These are phyloP conservation scores for Callitettix versicolor DNA, from an alignment of 1,140 invertebrate genomes.

Conservation along the genomic window DNA sequence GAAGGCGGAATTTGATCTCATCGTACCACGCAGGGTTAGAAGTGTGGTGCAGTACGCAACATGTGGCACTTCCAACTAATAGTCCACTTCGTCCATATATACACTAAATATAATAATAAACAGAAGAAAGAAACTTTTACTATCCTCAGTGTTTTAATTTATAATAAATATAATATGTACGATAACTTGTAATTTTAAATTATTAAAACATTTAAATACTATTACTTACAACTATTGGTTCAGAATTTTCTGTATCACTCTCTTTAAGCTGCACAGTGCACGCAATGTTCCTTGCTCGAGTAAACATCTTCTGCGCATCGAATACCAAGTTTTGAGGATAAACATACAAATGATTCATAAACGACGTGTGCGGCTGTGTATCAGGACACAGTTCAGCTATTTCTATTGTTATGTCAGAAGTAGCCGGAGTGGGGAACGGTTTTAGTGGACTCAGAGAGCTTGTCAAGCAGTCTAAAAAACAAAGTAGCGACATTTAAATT, in stretches of 20 bases:
- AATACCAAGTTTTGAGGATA: constrained; percentile 79
- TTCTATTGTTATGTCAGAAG: constrained; percentile 61
- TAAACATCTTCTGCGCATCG: constrained; percentile 83
- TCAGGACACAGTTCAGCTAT: constrained; percentile 69
- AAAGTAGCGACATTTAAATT: too few species aligned
- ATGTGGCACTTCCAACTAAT: constrained; percentile 48
- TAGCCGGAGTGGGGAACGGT: constrained; percentile 69
- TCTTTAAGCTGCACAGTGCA: constrained; percentile 78
- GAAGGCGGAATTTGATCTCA: constrained; percentile 79
- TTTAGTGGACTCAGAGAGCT: constrained; percentile 66
- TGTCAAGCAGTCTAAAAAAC: constrained; percentile 61
- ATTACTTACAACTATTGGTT: constrained; percentile 53
- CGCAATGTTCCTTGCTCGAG: constrained; percentile 80
- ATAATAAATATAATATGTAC: too few species aligned
- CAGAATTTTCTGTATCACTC: constrained; percentile 56
- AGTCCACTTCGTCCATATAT: constrained; percentile 60
- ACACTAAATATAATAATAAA: constrained; percentile 38
- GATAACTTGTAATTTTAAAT: not conserved
- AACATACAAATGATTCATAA: constrained; percentile 80
- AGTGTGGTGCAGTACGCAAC: constrained; percentile 72
- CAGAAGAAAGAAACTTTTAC: too few species aligned
- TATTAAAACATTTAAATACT: constrained; percentile 1
- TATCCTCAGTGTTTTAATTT: too few species aligned
- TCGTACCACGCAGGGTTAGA: constrained; percentile 73
- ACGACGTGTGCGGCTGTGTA: constrained; percentile 66